phyloP scores from a whole-genome alignment of 2,888 invertebrate species.

The Steinernema scapterisci region DNA sequence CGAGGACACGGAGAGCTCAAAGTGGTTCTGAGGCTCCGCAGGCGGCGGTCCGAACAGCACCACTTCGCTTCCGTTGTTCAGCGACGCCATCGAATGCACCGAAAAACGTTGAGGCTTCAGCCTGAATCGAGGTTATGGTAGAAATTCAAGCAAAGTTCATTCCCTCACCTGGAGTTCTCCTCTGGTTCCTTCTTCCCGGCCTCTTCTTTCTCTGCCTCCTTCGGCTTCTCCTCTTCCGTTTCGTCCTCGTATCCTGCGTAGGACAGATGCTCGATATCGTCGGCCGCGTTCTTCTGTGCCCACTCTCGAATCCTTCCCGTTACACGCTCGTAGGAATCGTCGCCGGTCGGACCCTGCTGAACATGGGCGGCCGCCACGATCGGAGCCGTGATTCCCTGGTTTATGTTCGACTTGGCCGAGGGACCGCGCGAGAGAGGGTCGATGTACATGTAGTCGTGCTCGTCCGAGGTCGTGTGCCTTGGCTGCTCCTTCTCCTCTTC shows the following conservation, averaged over 20 bases:
- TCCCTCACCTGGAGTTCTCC: no score
- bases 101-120: slow-evolving; percentile 18
- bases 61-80: slow-evolving; percentile 40
- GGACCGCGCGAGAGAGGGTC: slow-evolving; percentile 63
- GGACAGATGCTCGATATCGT: slow-evolving; percentile 32
- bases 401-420: slow-evolving; percentile 49
- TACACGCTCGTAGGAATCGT: slow-evolving; percentile 40
- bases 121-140: background rate
- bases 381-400: slow-evolving; percentile 34
- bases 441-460: slow-evolving; percentile 55
- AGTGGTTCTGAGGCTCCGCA: slow-evolving; percentile 30
- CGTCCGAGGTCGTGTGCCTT: slow-evolving; percentile 37
- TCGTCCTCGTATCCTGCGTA: slow-evolving; percentile 34
- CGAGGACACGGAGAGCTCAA: slow-evolving; percentile 16
- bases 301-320: slow-evolving; percentile 40
- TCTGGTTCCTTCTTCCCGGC: background rate
- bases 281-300: slow-evolving; percentile 37
- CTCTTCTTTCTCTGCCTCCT: slow-evolving; percentile 2
- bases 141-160: no score
- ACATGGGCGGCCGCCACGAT: background rate
- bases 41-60: slow-evolving; percentile 59
- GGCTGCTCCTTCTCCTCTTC: slow-evolving; percentile 43
- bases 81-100: slow-evolving; percentile 18
- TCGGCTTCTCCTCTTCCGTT: background rate
- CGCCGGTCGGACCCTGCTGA: slow-evolving; percentile 18